A percentile compares a stretch with the other conserved stretches of the same genome.
These are phyloP conservation scores for Mongoloraphidia duomilia DNA, from an alignment of 2,888 invertebrate species.

Conservation along the genomic window DNA sequence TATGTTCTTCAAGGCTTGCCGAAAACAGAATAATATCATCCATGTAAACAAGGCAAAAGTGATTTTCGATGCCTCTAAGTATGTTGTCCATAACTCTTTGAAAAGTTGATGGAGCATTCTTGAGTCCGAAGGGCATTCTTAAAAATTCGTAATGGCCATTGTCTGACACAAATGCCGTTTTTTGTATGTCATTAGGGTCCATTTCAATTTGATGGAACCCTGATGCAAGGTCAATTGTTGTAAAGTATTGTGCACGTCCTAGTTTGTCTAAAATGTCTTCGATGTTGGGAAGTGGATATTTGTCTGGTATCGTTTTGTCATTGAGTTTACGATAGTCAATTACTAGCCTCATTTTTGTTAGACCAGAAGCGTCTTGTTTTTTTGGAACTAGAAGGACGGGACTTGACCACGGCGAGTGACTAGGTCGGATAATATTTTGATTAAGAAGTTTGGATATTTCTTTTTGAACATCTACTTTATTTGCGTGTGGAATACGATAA, in stretches of 20 bases:
- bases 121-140: conserved; percentile 17
- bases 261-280: conserved; percentile 21
- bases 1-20: conserved; percentile 18
- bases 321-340: conserved; percentile 16
- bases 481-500: conserved; percentile 16
- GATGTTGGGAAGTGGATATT: conserved; percentile 17
- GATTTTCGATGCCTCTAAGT: conserved; percentile 7
- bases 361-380: conserved; percentile 14
- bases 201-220: conserved; percentile 23
- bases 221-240: conserved; percentile 19
- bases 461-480: conserved; percentile 15
- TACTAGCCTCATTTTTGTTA: conserved; percentile 15
- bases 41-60: conserved; percentile 15
- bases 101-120: conserved; percentile 3
- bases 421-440: conserved; percentile 13
- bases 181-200: conserved; percentile 14
- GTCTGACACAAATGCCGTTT: conserved; percentile 20
- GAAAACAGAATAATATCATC: conserved; percentile 18
- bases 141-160: conserved; percentile 18
- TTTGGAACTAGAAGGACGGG: conserved; percentile 17
- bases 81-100: conserved; percentile 8
- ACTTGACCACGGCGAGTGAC: conserved; percentile 13
- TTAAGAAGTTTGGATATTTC: conserved; percentile 16
- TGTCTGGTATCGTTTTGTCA: conserved; percentile 14
- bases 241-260: conserved; percentile 20